Base-by-base conservation (phyloP, 2,113 vertebrate species). In the Vicugna pacos region DNA sequence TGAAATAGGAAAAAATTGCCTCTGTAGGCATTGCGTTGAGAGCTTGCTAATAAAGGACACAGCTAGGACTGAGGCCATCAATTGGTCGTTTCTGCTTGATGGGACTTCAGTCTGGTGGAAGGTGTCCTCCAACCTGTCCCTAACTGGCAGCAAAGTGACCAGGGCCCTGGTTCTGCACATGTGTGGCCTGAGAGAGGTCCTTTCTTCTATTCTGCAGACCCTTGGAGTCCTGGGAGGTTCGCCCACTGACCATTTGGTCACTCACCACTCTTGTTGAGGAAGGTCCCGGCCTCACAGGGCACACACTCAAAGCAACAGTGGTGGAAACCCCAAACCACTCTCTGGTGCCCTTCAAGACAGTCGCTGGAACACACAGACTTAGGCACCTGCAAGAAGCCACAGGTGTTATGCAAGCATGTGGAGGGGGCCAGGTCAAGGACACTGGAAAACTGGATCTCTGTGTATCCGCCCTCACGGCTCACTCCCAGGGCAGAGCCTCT, bases 291-390 rank as follows among this genome's bases (percentile, higher is more conserved):
- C 0, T 96, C 96, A 93, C 99, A 99, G 62, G 98, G 86, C 50
- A 97, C 35, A 2, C 99, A 99, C 8, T 82, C 87, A 32, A 99
- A 99, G 95, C 99, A 99, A 82, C 99, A 99, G 5, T 77, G 96
- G 80, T 99, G 97, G 38, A 28, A 86, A 50, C 96, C 98, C 30
- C 35, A 17, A 30, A 87, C 96, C 73, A 98, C 94, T 50, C 88
- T 83, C 94, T 70, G 95, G 54, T 98, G 77, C 17, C 98, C 98
- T 0, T 92, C 72, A 0, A 12, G 48, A 20, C 98, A 99, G 85
- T 96, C 83, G 17, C 48, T 0, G 0, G 97, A 98, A 87, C 99
- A 99, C 90, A 98, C 24, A 0, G 98, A 98, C 14, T 0, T 6
- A 4, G 98, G 98, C 54, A 97, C 96, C 98, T 99, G 86, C 92